Evolutionary conservation across 2,113 vertebrate genomes (phyloP).

Genomic region (Zosterops borbonicus): DNA sequence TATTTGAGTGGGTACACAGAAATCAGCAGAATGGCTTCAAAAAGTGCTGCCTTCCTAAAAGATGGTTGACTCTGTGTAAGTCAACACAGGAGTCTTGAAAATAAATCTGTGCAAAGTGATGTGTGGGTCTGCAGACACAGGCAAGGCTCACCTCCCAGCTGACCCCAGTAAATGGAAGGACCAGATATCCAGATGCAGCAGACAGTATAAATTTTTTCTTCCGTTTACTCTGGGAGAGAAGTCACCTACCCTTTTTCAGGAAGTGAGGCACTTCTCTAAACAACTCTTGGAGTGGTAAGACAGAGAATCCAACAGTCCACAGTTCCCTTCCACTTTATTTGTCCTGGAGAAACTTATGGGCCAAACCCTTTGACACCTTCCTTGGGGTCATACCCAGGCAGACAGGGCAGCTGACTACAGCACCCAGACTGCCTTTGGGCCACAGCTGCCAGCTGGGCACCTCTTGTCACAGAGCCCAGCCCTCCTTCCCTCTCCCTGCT

Average conservation of each 20-base stretch:
- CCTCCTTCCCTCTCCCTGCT: neutral
- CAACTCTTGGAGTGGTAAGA: neutral
- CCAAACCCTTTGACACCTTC: neutral
- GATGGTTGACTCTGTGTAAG: neutral
- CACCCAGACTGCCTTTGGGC: neutral
- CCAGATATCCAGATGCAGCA: fast-evolving
- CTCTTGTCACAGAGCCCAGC: neutral
- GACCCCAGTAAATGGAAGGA: neutral
- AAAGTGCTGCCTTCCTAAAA: neutral
- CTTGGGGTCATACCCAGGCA: neutral
- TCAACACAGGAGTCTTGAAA: neutral
- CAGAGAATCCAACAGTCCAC: neutral
- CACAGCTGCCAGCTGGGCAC: neutral
- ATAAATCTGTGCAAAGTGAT: neutral
- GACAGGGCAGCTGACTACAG: neutral
- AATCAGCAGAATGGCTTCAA: neutral
- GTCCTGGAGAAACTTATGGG: neutral
- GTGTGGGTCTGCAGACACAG: neutral
- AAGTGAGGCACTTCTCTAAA: neutral
- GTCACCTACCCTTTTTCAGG: neutral
- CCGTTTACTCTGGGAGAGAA: neutral
- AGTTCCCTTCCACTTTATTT: neutral
- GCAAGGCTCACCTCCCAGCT: neutral
- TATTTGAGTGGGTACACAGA: neutral
- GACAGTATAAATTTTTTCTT: neutral